Conservation (phyloP, 2,888 invertebrate species). For the Byasa hedistus region DNA sequence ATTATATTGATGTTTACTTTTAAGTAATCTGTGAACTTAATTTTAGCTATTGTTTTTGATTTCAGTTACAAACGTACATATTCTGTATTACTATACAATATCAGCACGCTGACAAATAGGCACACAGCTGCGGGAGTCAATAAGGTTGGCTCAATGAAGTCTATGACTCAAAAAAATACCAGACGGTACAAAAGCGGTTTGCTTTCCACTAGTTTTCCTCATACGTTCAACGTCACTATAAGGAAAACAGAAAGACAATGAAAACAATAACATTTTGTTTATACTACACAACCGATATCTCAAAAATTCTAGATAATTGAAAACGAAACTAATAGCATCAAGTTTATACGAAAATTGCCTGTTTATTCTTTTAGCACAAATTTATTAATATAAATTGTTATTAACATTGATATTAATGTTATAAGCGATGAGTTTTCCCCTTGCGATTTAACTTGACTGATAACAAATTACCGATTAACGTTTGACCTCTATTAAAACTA, state of each 20-base stretch:
- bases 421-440: too few species aligned
- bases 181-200: slow-evolving; percentile 3
- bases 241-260: slow-evolving; percentile 9
- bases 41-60: neutral
- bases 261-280: too few species aligned
- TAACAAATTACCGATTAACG: neutral
- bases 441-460: neutral
- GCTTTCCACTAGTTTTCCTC: slow-evolving; percentile 25
- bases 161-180: slow-evolving; percentile 25
- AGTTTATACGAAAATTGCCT: too few species aligned
- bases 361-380: too few species aligned
- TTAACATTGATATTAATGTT: too few species aligned
- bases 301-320: too few species aligned
- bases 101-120: neutral
- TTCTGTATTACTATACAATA: neutral
- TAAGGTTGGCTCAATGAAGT: neutral
- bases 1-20: too few species aligned
- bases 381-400: too few species aligned
- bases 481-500: neutral
- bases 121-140: neutral
- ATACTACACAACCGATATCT: too few species aligned
- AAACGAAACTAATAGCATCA: too few species aligned
- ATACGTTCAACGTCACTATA: slow-evolving; percentile 5
- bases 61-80: neutral
- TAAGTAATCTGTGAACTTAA: too few species aligned